These are phyloP conservation scores for human (Homo sapiens) DNA, from an alignment of 2,113 vertebrate species.

Conservation along the genomic window DNA sequence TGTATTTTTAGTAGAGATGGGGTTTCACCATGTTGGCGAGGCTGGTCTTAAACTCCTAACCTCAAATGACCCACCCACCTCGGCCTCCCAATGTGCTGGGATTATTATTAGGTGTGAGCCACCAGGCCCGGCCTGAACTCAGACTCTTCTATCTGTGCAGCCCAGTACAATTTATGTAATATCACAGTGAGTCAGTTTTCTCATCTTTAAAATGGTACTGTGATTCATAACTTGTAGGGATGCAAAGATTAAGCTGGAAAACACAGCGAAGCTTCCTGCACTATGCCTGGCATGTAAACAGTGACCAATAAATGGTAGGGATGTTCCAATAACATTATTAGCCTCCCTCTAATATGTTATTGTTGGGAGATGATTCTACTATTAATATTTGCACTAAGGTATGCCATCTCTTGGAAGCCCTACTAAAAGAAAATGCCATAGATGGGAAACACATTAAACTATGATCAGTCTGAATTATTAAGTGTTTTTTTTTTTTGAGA, in stretches of 20 bases:
- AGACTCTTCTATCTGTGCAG: neutral
- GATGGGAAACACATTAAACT: slow-evolving; percentile 28
- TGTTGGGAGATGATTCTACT: neutral
- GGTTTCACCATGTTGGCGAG: no score
- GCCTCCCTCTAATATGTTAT: neutral
- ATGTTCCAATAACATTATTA: neutral
- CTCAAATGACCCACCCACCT: no score
- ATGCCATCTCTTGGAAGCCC: neutral
- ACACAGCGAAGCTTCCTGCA: neutral
- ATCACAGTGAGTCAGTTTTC: neutral
- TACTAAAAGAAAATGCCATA: neutral
- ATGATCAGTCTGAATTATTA: neutral
- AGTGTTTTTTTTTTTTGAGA: neutral
- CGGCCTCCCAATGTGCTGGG: no score
- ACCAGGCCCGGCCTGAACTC: neutral
- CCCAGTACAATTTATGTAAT: neutral
- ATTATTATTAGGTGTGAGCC: no score
- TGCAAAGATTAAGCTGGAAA: neutral
- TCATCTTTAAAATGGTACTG: neutral
- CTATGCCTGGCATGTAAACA: neutral
- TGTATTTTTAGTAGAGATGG: no score
- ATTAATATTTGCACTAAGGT: neutral
- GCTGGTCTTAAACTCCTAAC: no score
- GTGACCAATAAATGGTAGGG: neutral
- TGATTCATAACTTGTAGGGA: neutral